Evolutionary conservation across 2,797 vertebrate species (phyloP).

Genomic region (Alosa sapidissima): DNA sequence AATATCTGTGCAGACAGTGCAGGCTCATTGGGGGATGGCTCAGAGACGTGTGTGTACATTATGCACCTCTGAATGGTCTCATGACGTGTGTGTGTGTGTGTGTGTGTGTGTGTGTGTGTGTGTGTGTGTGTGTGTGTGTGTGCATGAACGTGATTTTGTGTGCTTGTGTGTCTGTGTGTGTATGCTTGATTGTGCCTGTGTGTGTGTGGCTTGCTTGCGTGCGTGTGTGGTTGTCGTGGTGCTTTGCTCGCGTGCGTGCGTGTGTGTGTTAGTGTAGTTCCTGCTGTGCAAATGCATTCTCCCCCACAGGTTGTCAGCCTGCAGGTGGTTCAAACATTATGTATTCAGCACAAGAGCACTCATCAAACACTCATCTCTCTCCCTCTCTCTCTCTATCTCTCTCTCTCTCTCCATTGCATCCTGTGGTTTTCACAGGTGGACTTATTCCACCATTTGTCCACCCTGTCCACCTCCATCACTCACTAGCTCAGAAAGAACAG

Average conservation of each 20-base stretch:
- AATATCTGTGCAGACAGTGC: no score
- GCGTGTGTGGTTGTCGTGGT: no score
- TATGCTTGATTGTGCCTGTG: background rate
- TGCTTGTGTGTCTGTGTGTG: background rate
- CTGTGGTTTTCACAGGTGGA: no score
- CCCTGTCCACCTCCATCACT: background rate
- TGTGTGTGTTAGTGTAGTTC: background rate
- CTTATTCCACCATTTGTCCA: no score
- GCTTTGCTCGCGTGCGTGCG: background rate
- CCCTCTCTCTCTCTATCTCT: no score
- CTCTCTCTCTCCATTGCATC: no score
- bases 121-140: background rate
- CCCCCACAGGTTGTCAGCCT: background rate
- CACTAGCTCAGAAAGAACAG: no score
- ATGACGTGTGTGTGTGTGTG: background rate
- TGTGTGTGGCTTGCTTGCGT: background rate
- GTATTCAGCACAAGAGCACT: background rate
- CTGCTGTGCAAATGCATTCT: slow-evolving; percentile 17
- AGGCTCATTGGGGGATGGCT: no score
- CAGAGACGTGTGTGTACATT: no score
- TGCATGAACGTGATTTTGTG: background rate
- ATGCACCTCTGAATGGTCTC: no score
- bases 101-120: background rate
- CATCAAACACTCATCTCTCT: background rate
- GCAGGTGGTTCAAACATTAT: background rate